Evolutionary conservation across 2,113 vertebrate genomes (phyloP).

Genomic region (Phalacrocorax carbo): DNA sequence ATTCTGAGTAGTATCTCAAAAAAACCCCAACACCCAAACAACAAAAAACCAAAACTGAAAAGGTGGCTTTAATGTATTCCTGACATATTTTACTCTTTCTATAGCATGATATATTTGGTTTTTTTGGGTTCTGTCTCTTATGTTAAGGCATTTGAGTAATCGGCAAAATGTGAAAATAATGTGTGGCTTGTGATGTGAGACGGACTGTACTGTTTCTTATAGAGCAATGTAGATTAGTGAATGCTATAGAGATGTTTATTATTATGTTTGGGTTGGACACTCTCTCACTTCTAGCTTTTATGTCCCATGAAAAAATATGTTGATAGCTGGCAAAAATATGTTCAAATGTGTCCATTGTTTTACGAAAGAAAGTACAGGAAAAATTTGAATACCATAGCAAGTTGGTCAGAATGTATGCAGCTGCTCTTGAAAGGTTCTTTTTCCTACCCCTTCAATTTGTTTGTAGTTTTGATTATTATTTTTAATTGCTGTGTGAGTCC

Average conservation of each 20-base stretch:
- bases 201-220: neutral
- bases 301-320: neutral
- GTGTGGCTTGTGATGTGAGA: neutral
- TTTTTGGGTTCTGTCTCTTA: neutral
- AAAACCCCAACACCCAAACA: neutral
- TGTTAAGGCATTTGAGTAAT: neutral
- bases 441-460: neutral
- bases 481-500: neutral
- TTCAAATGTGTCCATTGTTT: neutral
- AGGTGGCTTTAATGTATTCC: neutral
- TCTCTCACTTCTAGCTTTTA: neutral
- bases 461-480: neutral
- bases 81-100: neutral
- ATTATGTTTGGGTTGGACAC: neutral
- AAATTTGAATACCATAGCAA: neutral
- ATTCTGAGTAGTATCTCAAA: neutral
- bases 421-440: neutral
- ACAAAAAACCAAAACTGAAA: neutral
- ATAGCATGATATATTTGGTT: neutral
- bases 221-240: neutral
- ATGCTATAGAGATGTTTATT: neutral
- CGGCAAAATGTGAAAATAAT: neutral
- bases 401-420: neutral
- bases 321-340: neutral
- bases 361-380: neutral